Evolutionary conservation across 2,888 invertebrate species (phyloP), one percentile per base, ranked within the genome.

Genomic region (Argynnis bischoffii): DNA sequence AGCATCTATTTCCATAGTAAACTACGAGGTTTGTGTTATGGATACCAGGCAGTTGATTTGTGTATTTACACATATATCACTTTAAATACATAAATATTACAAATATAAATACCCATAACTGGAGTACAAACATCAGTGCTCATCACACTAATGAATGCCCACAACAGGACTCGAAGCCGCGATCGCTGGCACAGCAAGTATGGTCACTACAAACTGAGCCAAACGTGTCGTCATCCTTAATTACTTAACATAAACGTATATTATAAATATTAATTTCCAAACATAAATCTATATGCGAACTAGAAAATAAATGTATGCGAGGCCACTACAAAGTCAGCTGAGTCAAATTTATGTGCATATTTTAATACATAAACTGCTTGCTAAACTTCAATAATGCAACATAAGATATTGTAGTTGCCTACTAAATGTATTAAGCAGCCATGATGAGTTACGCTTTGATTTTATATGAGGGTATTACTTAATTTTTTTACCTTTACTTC

Each of bases 311-410:
- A 66, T 66, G 66, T 63, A 66, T 51, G 54, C 46, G 31, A 41
- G 64, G 56, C 41, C 31, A 70, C 50, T 64, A 69, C 50, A 64
- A 55, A 69, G 69, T 68, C 68, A 69, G 68, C 67, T 66, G 66
- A 53, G 60, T 51, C 64, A 72, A 74, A 74, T 72, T 74, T 74
- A 74, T 71, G 70, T 69, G 69, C 71, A 71, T 72, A 68, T 70
- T 72, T 73, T 71, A 72, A 68, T 70, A 66, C 61, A 65, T 64
- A 64, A 63, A 71, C 67, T 70, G 64, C 69, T 59, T 61, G 63
- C 66, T 60, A 56, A 70, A 72, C 72, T 71, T 65, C 51, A 61
- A 64, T 72, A 72, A 67, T 72, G 69, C 68, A 59, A 66, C 50
- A 69, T 68, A 72, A 68, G 55, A 68, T 69, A 71, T 55, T 72